Base-by-base conservation (phyloP, 2,888 invertebrate species). In the Meandrusa payeni region DNA sequence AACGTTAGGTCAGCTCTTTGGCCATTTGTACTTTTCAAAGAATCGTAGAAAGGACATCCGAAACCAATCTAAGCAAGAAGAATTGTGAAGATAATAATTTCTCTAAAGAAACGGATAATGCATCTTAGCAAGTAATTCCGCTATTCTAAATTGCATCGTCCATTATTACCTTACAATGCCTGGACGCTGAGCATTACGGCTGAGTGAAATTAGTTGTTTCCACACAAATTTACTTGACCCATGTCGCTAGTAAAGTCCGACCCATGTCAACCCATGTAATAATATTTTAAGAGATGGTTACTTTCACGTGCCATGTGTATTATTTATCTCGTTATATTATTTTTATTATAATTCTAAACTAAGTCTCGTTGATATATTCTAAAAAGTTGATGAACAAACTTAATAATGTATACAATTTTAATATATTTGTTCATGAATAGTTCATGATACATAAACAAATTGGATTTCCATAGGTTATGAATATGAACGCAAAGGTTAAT, bases 131-230 rank as follows among this genome's bases (percentile, higher is more conserved):
- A 37, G 32, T 43, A 24, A 37, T 37, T 38, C 11, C 17, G 33
- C 38, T 15, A 24, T 32, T 31, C 32, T 38, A 32, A 43, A 44
- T 44, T 38, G 38, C 38, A 39, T 23, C 17, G 32, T 27, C 39
- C 11, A 39, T 44, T 44, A 28, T 33, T 44, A 27, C 11, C 6
- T 5, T 11, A 44, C 32, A 44, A 33, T 38, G 28, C 23, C 39
- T 10, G 6, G 32, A 11, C 9, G 11, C 9, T 17, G 6, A 10
- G 9, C 15, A 32, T n/a, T 20, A 26, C 26, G 19, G 13, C 26
- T 31, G 37, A 43, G 43, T 43, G 43, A 43, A 33, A 44, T 39
- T 33, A 44, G 44, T 44, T 38, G 38, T 44, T 39, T 33, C 22
- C 17, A 27, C 33, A 39, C 33, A 44, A 44, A 44, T 38, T 38